Evolutionary conservation across 2,797 vertebrate species (phyloP).

Genomic region (Microhierax caerulescens): DNA sequence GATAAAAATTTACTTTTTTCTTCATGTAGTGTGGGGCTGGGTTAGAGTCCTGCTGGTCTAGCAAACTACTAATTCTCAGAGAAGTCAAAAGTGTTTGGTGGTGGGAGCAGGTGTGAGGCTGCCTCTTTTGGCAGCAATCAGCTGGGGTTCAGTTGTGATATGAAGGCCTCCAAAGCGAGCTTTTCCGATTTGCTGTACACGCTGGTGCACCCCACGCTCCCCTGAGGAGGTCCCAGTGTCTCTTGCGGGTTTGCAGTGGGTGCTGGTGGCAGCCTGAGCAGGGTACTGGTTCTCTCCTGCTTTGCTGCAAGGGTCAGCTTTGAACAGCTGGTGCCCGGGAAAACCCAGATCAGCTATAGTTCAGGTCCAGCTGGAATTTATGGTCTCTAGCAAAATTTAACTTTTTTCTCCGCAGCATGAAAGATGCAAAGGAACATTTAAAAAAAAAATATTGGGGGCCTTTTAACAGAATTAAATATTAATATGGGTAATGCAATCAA

Average conservation of each 20-base stretch:
- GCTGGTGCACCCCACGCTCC: rapidly evolving
- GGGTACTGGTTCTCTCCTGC: background rate
- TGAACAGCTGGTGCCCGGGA: background rate
- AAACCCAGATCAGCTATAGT: background rate
- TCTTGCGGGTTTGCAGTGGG: background rate
- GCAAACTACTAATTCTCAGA: background rate
- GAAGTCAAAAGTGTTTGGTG: background rate
- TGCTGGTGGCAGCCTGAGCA: background rate
- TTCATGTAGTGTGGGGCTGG: background rate
- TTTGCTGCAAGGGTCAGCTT: background rate
- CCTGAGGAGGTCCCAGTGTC: background rate
- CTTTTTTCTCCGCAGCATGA: background rate
- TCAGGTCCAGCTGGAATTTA: background rate
- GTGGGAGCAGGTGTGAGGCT: background rate
- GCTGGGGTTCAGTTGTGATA: background rate
- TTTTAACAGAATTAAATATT: conserved; percentile 59
- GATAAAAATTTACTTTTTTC: background rate
- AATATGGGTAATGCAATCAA: conserved; percentile 36
- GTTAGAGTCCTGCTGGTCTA: background rate
- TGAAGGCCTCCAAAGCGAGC: background rate
- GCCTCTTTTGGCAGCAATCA: background rate
- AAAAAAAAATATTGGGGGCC: background rate
- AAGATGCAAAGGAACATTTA: background rate
- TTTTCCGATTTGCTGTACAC: rapidly evolving
- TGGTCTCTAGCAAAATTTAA: background rate